Evolutionary conservation across 2,888 invertebrate species (phyloP).

Genomic region (Ennomos fuscantarius): DNA sequence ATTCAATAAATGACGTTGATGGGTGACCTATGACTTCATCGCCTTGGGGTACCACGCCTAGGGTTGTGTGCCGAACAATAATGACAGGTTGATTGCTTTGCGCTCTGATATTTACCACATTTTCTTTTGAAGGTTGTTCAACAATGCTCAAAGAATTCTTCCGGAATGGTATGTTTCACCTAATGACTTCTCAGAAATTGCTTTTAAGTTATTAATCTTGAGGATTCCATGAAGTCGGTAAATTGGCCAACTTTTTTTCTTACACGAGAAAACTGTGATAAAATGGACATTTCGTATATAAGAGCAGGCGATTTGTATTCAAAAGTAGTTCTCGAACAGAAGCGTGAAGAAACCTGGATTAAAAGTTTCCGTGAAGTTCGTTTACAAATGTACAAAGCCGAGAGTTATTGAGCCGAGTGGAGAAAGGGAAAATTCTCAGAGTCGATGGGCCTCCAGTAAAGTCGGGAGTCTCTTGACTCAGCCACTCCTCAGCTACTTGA

Average conservation of each 20-base stretch:
- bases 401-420: slow-evolving; percentile 48
- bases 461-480: slow-evolving; percentile 40
- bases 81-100: slow-evolving; percentile 45
- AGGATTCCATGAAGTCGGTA: slow-evolving; percentile 22
- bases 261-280: slow-evolving; percentile 12
- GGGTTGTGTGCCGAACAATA: slow-evolving; percentile 37
- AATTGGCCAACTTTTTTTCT: slow-evolving; percentile 27
- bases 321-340: slow-evolving; percentile 15
- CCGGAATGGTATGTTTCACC: slow-evolving; percentile 4
- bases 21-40: slow-evolving; percentile 35
- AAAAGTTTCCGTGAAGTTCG: slow-evolving; percentile 31
- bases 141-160: slow-evolving; percentile 9
- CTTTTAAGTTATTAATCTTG: slow-evolving; percentile 25
- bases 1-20: slow-evolving; percentile 30
- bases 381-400: slow-evolving; percentile 45
- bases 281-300: slow-evolving; percentile 1
- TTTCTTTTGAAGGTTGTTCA: slow-evolving; percentile 39
- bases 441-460: slow-evolving; percentile 52
- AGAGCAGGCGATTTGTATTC: slow-evolving; percentile 34
- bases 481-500: slow-evolving; percentile 32
- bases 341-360: slow-evolving; percentile 20
- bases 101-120: slow-evolving; percentile 47
- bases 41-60: slow-evolving; percentile 36
- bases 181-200: slow-evolving; percentile 3
- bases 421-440: slow-evolving; percentile 46